These are phyloP conservation scores for Agrochola litura DNA, from an alignment of 2,888 invertebrate genomes.

Conservation along the genomic window DNA sequence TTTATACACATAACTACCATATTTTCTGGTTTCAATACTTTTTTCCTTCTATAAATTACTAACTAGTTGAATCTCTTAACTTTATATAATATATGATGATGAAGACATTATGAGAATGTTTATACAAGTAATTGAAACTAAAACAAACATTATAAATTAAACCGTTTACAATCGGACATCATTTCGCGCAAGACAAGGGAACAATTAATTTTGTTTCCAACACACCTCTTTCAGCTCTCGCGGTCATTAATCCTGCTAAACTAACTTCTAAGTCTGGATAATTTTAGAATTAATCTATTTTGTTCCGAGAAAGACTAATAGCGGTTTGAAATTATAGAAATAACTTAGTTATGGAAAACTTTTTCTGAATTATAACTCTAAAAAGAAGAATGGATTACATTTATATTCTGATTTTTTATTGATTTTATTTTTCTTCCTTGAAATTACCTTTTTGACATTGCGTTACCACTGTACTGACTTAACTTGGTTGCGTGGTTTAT, in stretches of 20 bases:
- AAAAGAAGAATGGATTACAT: not conserved
- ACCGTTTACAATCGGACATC: conserved; percentile 38
- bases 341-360: not conserved
- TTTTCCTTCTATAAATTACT: not conserved
- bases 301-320: conserved; percentile 16
- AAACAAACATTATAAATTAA: conserved; percentile 15
- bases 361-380: not conserved
- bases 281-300: conserved; percentile 52
- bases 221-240: conserved; percentile 58
- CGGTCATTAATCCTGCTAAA: conserved; percentile 51
- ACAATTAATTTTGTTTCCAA: conserved; percentile 51
- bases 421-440: not conserved
- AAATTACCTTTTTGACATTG: not conserved
- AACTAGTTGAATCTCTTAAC: not conserved
- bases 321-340: not conserved
- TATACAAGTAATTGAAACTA: not conserved
- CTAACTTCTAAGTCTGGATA: conserved; percentile 30
- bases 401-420: not conserved
- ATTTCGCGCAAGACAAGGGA: conserved; percentile 46
- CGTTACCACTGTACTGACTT: not conserved
- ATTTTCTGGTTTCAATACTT: not conserved
- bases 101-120: not conserved
- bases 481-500: not conserved
- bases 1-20: not conserved
- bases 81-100: not conserved